phyloP scores from a whole-genome alignment of 2,113 vertebrate species.

The Aramus guarauna region DNA sequence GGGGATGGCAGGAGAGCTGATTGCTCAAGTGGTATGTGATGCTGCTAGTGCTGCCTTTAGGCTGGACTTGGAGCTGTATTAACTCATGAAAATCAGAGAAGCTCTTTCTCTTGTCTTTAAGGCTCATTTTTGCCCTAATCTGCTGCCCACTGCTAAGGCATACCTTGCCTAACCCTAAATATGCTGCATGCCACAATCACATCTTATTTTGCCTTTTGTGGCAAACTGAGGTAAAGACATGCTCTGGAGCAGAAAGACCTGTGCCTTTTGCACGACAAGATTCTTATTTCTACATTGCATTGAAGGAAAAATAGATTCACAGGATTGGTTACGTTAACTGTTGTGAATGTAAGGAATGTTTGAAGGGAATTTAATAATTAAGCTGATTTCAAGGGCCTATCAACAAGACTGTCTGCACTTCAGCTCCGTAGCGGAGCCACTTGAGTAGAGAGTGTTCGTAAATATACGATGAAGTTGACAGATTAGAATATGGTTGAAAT shows the following conservation, averaged over 20 bases:
- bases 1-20: neutral
- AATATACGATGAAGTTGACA: neutral
- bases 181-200: neutral
- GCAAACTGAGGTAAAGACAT: neutral
- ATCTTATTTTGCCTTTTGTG: neutral
- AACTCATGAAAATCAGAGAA: neutral
- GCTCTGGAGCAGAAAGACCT: neutral
- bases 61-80: neutral
- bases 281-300: neutral
- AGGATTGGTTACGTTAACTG: neutral
- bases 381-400: conserved; percentile 34
- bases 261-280: neutral
- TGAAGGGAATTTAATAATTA: conserved; percentile 57
- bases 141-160: neutral
- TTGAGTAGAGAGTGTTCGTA: neutral
- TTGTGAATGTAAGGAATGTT: neutral
- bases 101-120: neutral
- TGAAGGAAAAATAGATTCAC: neutral
- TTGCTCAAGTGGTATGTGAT: neutral
- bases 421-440: neutral
- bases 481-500: conserved; percentile 14
- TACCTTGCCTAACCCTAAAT: neutral
- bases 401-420: conserved; percentile 5
- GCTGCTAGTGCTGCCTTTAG: neutral
- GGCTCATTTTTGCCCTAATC: neutral